Evolutionary conservation across 2,797 vertebrate genomes (phyloP), one percentile per base, ranked within the genome.

Genomic region (Chelon labrosus): DNA sequence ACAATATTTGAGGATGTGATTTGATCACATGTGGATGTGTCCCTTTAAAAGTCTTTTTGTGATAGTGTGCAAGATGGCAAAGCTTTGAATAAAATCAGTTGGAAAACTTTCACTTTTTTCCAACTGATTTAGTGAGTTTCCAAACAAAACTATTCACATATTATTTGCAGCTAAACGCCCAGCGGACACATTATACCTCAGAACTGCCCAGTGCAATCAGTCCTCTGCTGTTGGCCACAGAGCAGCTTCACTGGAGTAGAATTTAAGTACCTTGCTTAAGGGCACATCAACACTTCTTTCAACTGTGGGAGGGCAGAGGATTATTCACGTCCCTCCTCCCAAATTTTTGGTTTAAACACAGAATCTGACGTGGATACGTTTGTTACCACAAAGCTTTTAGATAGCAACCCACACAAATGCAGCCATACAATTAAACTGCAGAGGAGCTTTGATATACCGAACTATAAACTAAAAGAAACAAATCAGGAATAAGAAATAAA

Each of bases 261-360:
- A 61, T 47, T 39, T 20, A 65, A 27, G 19, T 44, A 19, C 74
- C 16, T 73, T 81, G 58, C 73, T 84, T 51, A 63, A 67, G 66
- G 60, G 54, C 55, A 73, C 58, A 62, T 13, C 22, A n/a, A 59
- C n/a, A 16, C 38, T 44, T 67, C 59, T 73, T 70, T 75, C 25
- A 65, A 22, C 39, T 63, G 46, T 31, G 31, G 39, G 22, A 58
- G 41, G 17, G 62, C 9, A 57, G 11, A 46, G 37, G 65, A 68
- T 74, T 55, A 73, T 39, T 70, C 54, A 10, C 19, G 7, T 42
- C 7, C n/a, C 17, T 54, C 53, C 41, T 27, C 17, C 20, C 6
- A 10, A 41, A 44, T 69, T 56, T 55, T 60, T 39, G 41, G 11
- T 35, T 39, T 51, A 68, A 13, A 59, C 46, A 67, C 11, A 22